Base-by-base conservation (phyloP, 2,888 invertebrate genomes). In the Daptonema setosum region DNA sequence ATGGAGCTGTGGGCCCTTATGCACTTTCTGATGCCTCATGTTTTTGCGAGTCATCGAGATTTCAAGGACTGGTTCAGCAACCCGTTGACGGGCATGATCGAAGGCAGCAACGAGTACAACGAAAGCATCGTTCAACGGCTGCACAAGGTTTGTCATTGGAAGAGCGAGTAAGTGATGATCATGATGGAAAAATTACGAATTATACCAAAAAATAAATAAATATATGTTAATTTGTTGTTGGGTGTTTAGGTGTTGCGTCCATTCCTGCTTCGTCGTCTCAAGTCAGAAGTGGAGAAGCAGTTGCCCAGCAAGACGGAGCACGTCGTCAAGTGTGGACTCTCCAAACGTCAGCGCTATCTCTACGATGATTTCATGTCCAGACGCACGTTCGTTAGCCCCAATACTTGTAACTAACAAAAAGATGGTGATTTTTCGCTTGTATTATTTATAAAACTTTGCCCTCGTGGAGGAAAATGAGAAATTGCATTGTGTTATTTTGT, bases 311-410 rank as follows among this genome's bases (percentile, higher is more conserved):
- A 95, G 75, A 87, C 85, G 74, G 93, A 95, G 73, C 90, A 90
- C 74, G 82, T 93, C 63, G 78, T 93, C 28, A 80, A 87, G 80
- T 93, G 91, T 70, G 79, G 87, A 54, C 78, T 99, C 64, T 87
- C 95, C 43, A 90, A 90, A 74, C 79, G 97, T 43, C 97, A 99
- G 74, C 80, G 95, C 61, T 91, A 81, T 76, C 79, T 97, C 58
- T 97, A 99, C 76, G 95, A 99, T 75, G 97, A 97, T 74, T 99
- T 95, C 75, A 95, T 99, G 93, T 83, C 87, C 56, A 80, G 88
- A 67, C 82, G 91, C 69, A 84, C 85, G 85, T 86, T 75, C 78
- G 81, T 77, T 61, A 28, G 30, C 43, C 8, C 2, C n/a, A 20
- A 56, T 50, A 43, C 20, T 60, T 61, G 70, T 20, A 29, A 24